These are phyloP conservation scores for Luscinia megarhynchos DNA, from an alignment of 2,797 vertebrate species.

Conservation along the genomic window DNA sequence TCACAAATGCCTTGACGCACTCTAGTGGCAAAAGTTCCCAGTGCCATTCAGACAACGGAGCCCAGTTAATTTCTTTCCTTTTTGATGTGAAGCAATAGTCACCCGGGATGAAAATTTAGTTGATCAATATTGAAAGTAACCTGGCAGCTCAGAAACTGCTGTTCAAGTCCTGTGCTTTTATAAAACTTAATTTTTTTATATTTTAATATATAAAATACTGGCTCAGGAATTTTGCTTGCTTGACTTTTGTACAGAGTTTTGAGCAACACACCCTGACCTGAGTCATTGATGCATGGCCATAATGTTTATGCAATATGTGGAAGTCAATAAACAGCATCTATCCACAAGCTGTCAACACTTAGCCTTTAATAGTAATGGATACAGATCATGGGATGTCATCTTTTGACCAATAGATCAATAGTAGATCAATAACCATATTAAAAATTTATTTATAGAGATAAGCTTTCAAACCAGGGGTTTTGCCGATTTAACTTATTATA, in stretches of 20 bases:
- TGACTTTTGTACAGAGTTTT: not conserved
- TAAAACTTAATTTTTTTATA: not conserved
- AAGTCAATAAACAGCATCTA: not conserved
- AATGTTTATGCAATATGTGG: not conserved
- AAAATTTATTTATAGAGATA: slow-evolving; percentile 21
- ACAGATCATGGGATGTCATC: not conserved
- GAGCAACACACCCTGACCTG: not conserved
- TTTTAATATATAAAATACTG: not conserved
- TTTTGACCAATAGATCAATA: slow-evolving; percentile 41
- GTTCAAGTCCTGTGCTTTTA: not conserved
- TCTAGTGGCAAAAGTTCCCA: slow-evolving; percentile 68
- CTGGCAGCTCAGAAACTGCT: not conserved
- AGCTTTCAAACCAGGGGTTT: not conserved
- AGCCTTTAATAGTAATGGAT: not conserved
- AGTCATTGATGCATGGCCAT: not conserved
- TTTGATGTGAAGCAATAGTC: not conserved
- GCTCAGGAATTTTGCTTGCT: not conserved
- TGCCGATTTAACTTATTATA: not conserved
- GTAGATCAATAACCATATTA: not conserved
- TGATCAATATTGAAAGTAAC: not conserved
- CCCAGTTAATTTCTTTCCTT: not conserved
- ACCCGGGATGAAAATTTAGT: not conserved
- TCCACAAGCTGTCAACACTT: not conserved
- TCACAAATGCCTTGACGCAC: slow-evolving; percentile 46
- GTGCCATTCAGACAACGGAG: not conserved